A percentile compares a stretch with the other conserved stretches of the same genome.
These are phyloP conservation scores for Clarias fuscus DNA, from an alignment of 2,797 vertebrate genomes.

Conservation along the genomic window DNA sequence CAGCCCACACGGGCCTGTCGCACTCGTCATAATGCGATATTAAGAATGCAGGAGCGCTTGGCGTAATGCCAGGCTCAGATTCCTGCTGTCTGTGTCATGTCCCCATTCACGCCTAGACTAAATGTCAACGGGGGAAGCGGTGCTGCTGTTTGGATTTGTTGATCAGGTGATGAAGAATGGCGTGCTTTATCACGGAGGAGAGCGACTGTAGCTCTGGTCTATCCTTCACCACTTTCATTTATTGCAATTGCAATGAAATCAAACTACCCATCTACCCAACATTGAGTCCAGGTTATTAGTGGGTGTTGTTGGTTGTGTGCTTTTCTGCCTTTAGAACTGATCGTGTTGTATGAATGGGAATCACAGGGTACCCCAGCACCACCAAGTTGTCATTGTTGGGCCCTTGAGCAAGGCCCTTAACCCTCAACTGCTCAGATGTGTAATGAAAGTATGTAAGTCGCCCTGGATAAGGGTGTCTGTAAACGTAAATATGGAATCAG, in stretches of 20 bases:
- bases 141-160: neutral
- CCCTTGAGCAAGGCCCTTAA: too few relatives aligned
- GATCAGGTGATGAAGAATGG: conserved; percentile 11
- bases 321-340: neutral
- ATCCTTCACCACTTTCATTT: neutral
- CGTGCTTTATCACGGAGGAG: neutral
- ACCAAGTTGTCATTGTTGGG: too few relatives aligned
- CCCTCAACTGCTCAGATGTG: too few relatives aligned
- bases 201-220: too few relatives aligned
- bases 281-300: neutral
- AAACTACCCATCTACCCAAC: neutral
- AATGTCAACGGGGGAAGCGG: conserved; percentile 3
- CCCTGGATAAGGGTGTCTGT: too few relatives aligned
- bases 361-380: too few relatives aligned
- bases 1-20: neutral
- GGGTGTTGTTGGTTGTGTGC: neutral
- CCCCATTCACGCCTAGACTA: conserved; percentile 2
- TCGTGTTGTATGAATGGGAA: too few relatives aligned
- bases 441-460: too few relatives aligned
- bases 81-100: conserved; percentile 19
- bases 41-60: neutral
- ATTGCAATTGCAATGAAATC: neutral
- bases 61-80: neutral
- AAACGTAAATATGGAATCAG: neutral
- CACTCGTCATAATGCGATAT: neutral